Evolutionary conservation across 2,113 vertebrate species (phyloP).

Genomic region (Epinephelus fuscoguttatus): DNA sequence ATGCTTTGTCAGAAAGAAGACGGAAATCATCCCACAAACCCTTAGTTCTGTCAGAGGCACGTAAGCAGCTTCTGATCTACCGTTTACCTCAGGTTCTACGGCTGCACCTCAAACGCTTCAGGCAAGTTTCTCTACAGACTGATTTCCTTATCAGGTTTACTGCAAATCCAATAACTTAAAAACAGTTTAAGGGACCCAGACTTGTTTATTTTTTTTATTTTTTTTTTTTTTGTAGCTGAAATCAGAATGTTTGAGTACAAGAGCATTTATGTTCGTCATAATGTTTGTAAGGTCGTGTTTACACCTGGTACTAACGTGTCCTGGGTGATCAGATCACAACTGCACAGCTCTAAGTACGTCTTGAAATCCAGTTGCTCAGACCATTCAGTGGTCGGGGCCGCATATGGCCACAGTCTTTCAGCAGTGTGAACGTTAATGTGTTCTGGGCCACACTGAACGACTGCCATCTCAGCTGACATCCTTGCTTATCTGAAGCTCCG

Average conservation of each 20-base stretch:
- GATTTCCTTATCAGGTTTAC: background rate
- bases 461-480: no score
- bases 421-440: no score
- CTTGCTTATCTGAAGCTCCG: no score
- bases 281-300: no score
- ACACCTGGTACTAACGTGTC: no score
- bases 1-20: conserved; percentile 87
- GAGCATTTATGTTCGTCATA: background rate
- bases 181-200: background rate
- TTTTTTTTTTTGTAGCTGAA: background rate
- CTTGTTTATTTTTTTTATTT: background rate
- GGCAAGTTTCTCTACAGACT: conserved; percentile 82
- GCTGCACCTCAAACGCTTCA: conserved; percentile 99
- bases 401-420: no score
- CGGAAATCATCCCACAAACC: conserved; percentile 97
- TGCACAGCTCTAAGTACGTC: no score
- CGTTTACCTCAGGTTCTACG: conserved; percentile 99
- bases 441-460: no score
- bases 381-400: no score
- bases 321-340: no score
- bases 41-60: conserved; percentile 95
- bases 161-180: background rate
- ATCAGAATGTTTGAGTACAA: background rate
- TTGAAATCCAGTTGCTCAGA: no score
- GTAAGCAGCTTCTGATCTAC: conserved; percentile 99